Evolutionary conservation across 2,113 vertebrate genomes (phyloP).

Genomic region (Rynchops niger): DNA sequence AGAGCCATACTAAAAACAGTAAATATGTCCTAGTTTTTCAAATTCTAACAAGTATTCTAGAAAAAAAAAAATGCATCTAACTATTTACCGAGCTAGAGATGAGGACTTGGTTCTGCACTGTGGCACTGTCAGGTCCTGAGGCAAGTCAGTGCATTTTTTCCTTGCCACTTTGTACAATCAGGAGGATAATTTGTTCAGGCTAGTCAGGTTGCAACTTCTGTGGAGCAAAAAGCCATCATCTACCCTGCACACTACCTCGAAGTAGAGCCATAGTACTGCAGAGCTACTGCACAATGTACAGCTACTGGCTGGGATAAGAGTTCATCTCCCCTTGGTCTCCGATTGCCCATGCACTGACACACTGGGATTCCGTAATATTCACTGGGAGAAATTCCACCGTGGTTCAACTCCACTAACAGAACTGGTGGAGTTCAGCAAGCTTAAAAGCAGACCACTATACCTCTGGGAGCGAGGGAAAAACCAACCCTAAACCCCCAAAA

Average conservation of each 20-base stretch:
- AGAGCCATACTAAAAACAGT: not conserved
- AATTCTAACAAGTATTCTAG: not conserved
- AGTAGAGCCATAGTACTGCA: not conserved
- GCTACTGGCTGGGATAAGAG: not conserved
- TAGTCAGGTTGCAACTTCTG: not conserved
- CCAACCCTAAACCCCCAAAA: not conserved
- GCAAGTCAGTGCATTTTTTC: not conserved
- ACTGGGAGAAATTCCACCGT: not conserved
- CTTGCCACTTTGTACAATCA: not conserved
- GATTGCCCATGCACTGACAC: not conserved
- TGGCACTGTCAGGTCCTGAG: not conserved
- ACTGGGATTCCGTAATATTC: not conserved
- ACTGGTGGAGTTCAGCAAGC: not conserved
- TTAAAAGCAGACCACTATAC: not conserved
- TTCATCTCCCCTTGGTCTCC: not conserved
- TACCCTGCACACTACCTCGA: not conserved
- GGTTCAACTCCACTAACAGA: not conserved
- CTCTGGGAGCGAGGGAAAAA: not conserved
- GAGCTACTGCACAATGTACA: not conserved
- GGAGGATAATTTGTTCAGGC: not conserved
- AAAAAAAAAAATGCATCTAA: not conserved
- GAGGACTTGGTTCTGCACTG: not conserved
- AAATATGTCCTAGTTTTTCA: not conserved
- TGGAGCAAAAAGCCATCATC: not conserved
- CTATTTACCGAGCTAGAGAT: not conserved